A percentile compares a stretch with the other conserved stretches of the same genome.
Evolutionary conservation across 2,888 invertebrate species (phyloP).

Genomic region (Drosophila ezoana): DNA sequence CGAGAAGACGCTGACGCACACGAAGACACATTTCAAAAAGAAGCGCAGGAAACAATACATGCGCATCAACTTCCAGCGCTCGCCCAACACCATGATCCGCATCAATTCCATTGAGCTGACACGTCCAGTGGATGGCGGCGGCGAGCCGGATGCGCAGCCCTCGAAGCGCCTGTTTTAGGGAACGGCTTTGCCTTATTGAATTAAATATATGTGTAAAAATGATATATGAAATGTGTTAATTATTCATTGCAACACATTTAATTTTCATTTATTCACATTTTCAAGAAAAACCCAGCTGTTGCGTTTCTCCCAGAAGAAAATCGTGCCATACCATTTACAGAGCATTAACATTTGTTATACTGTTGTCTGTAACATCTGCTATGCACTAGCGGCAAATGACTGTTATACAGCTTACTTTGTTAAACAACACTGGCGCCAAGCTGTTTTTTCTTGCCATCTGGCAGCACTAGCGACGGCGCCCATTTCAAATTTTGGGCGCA

Average conservation of each 20-base stretch:
- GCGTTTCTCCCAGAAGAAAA: too few species aligned
- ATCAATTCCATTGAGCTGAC: slow-evolving; percentile 90
- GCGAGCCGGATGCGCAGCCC: slow-evolving; percentile 21
- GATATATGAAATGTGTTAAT: not conserved
- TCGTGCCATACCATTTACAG: not conserved
- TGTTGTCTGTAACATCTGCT: not conserved
- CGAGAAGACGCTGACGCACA: slow-evolving; percentile 93
- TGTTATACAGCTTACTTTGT: not conserved
- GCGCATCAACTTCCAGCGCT: slow-evolving; percentile 90
- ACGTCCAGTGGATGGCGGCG: slow-evolving; percentile 77
- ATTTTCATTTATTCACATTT: too few species aligned
- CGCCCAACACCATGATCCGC: slow-evolving; percentile 90
- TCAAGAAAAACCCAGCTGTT: too few species aligned
- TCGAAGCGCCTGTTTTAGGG: slow-evolving; percentile 64
- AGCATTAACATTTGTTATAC: not conserved
- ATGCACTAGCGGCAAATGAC: not conserved
- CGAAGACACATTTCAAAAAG: slow-evolving; percentile 91
- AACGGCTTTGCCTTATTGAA: slow-evolving; percentile 20
- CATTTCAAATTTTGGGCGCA: not conserved
- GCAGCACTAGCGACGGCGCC: slow-evolving; percentile 8
- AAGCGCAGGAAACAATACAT: slow-evolving; percentile 91
- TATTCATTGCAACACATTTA: not conserved
- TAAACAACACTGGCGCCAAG: not conserved
- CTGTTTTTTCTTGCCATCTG: slow-evolving; percentile 17
- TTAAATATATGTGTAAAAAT: slow-evolving; percentile 22